Evolutionary conservation across 2,888 invertebrate genomes (phyloP), one percentile per base, ranked within the genome.

Genomic region (Stenchaetothrips biformis): DNA sequence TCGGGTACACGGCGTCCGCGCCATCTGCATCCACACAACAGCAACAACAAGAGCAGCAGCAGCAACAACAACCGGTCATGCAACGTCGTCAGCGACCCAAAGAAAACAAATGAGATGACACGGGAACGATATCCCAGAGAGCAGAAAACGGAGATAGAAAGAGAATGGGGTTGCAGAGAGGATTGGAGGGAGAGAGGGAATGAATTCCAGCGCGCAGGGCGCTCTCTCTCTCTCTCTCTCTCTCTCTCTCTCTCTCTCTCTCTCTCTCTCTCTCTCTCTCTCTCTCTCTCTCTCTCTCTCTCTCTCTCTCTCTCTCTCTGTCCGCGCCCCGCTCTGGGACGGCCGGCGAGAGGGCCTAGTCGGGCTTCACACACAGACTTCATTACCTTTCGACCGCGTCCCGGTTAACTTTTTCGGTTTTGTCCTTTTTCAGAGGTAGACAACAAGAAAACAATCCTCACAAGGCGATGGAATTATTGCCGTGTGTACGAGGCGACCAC

Each of bases 41-140:
- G 37, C 37, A 59, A 59, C 59, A 18, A 59, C 59, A 59, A 59
- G 53, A 59, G 59, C 59, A 18, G 59, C 59, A 59, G 59, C 59
- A 59, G 16, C 59, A 59, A 59, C 67, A 74, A 74, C 67, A 74
- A 74, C 67, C 67, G 67, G 67, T 74, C 67, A 74, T 74, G 67
- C 67, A 74, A 74, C 67, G 67, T 74, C 67, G 67, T 74, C 67
- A 74, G 67, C 67, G 25, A 74, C 67, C 67, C 67, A 80, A 53
- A 49, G 77, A 49, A 80, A 77, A 77, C 78, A 49, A 49, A 27
- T 77, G 25, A 48, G 59, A 49, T 18, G 78, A 37, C 77, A 25
- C 18, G 74, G 18, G 80, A 77, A 48, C 2, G 13, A 37, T 18
- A 11, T 13, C 13, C 4, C n/a, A 53, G 6, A 49, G 49, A 21